Evolutionary conservation across 2,797 vertebrate genomes (phyloP).

Genomic region (Crax fasciolata): DNA sequence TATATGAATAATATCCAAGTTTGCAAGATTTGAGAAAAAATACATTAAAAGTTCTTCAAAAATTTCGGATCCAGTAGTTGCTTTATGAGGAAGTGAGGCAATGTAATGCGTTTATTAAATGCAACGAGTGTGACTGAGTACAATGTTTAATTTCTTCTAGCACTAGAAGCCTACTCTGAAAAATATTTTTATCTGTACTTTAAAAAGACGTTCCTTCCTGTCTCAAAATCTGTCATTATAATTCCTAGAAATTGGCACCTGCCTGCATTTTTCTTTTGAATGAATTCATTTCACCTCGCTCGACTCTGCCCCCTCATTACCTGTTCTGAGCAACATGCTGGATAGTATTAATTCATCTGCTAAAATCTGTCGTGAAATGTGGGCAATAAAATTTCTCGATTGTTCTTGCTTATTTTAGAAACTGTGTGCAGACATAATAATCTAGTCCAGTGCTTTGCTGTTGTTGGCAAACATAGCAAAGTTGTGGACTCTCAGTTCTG

Average conservation of each 20-base stretch:
- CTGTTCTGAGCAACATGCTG: neutral
- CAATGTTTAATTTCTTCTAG: neutral
- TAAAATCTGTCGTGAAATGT: slow-evolving; percentile 3
- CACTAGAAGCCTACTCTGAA: neutral
- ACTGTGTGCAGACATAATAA: neutral
- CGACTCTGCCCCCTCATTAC: neutral
- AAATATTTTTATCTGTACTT: slow-evolving; percentile 23
- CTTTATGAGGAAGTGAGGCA: neutral
- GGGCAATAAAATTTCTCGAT: slow-evolving; percentile 15
- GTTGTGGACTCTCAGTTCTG: neutral
- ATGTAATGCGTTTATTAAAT: neutral
- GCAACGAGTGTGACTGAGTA: neutral
- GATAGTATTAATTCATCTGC: slow-evolving; percentile 28
- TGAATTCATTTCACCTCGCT: slow-evolving; percentile 27
- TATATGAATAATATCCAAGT: neutral
- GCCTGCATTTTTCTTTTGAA: slow-evolving; percentile 24
- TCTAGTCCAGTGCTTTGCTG: neutral
- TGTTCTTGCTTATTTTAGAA: slow-evolving; percentile 30
- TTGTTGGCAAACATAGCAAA: neutral
- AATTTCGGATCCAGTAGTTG: neutral
- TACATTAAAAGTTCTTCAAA: neutral
- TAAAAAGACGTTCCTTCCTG: neutral
- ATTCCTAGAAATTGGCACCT: slow-evolving; percentile 52
- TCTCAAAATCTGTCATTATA: neutral
- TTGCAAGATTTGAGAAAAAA: neutral